phyloP scores from a whole-genome alignment of 2,797 vertebrate genomes.

The Coregonus sp. region DNA sequence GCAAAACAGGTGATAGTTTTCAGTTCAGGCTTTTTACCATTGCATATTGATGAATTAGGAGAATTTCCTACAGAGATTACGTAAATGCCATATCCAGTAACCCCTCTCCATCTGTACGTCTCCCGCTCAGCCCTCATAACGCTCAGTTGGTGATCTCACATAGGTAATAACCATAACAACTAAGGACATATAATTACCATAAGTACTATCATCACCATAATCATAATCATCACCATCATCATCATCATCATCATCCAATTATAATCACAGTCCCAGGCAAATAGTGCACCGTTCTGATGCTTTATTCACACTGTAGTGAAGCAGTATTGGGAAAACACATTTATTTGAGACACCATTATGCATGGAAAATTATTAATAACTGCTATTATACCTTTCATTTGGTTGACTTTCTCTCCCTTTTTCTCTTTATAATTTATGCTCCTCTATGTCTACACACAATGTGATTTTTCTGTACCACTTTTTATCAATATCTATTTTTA shows the following conservation, averaged over 20 bases:
- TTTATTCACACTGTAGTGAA: conserved; percentile 58
- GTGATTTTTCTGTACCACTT: conserved; percentile 58
- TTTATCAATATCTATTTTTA: conserved; percentile 68
- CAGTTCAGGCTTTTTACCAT: conserved; percentile 4
- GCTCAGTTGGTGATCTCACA: conserved; percentile 53
- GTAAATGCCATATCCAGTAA: conserved; percentile 29
- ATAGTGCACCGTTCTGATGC: conserved; percentile 52
- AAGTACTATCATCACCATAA: conserved; percentile 66
- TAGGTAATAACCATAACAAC: conserved; percentile 64
- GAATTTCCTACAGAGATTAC: conserved; percentile 15
- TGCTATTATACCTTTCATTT: conserved; percentile 51
- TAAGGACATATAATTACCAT: conserved; percentile 50
- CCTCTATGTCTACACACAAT: conserved; percentile 44
- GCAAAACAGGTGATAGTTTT: neutral
- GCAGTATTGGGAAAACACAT: conserved; percentile 35
- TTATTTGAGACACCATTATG: conserved; percentile 55
- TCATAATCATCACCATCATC: conserved; percentile 54
- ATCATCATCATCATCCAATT: conserved; percentile 54
- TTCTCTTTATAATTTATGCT: conserved; percentile 41
- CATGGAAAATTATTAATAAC: conserved; percentile 63
- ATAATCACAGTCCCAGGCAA: conserved; percentile 59
- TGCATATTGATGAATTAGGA: conserved; percentile 14
- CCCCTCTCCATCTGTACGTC: conserved; percentile 41
- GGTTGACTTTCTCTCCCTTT: conserved; percentile 54
- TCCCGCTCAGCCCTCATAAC: conserved; percentile 18